Evolutionary conservation across 53 echinoderm and acorn worm species (phyloP).

Genomic region (Paelopatides confundens): DNA sequence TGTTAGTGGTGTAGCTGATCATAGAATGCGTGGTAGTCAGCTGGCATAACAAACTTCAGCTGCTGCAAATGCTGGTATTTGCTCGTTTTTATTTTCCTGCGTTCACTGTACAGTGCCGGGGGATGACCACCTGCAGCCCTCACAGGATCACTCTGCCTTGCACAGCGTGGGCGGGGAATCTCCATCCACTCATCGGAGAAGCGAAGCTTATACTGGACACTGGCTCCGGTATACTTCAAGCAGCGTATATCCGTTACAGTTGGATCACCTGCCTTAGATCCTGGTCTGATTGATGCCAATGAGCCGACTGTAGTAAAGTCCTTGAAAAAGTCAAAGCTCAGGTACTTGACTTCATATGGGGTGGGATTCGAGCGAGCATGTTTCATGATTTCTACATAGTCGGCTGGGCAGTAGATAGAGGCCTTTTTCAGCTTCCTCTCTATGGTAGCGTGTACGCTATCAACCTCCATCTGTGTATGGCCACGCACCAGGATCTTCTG

Average conservation of each 20-base stretch:
- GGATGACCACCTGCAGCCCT: neutral
- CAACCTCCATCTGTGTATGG: conserved; percentile 66
- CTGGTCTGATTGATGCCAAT: conserved; percentile 56
- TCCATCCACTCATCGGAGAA: conserved; percentile 57
- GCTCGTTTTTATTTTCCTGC: conserved; percentile 33
- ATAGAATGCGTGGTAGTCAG: conserved; percentile 56
- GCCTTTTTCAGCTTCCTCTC: too few species aligned
- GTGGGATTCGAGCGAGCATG: conserved; percentile 45
- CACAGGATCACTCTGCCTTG: conserved; percentile 37
- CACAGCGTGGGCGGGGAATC: conserved; percentile 54
- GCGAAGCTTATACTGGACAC: conserved; percentile 41
- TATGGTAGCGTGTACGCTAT: conserved; percentile 58
- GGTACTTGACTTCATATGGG: conserved; percentile 51
- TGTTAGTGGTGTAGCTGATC: conserved; percentile 42
- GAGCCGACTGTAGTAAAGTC: conserved; percentile 39
- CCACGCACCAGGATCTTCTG: conserved; percentile 62
- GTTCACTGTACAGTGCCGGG: conserved; percentile 17
- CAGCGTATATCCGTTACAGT: conserved; percentile 40
- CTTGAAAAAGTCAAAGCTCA: conserved; percentile 51
- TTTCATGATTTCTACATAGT: conserved; percentile 45
- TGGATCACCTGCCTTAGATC: conserved; percentile 59
- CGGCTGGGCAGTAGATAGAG: conserved; percentile 58
- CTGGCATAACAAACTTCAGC: conserved; percentile 55
- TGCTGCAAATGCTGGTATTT: conserved; percentile 58
- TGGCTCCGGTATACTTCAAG: conserved; percentile 14